Base-by-base conservation (phyloP, 2,797 vertebrate genomes). In the Philypnodon macrostomus region DNA sequence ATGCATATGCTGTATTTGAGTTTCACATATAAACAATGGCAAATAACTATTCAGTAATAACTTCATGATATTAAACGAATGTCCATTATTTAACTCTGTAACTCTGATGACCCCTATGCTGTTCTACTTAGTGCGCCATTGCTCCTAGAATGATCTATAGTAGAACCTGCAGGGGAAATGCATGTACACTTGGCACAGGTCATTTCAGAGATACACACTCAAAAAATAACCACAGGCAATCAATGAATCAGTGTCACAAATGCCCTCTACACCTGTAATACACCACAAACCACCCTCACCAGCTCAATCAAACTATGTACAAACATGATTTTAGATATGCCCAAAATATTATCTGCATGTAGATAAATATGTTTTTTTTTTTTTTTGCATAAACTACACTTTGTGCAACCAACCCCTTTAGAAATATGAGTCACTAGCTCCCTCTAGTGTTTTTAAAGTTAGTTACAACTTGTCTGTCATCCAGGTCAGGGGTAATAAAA, bases 171-270 rank as follows among this genome's bases (percentile, higher is more conserved):
- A 39, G n/a, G 15, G 40, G n/a, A 37, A 21, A 11, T 29, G 19
- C 27, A 31, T 45, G 12, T n/a, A 35, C 42, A 27, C 14, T 36
- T 23, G 29, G 36, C 5, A 11, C 34, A 41, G 18, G 30, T 48
- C 17, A n/a, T 17, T 31, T 35, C 26, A 13, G 33, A 53, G 34
- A 51, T 49, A 62, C 57, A 42, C 21, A 1, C 9, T 19, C 57
- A 55, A 15, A 53, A 40, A 74, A 74, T 74, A 69, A 58, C 55
- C 64, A 46, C 47, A 5, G 38, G 26, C 34, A 52, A 70, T 77
- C 67, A 34, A 73, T 64, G 40, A 31, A 67, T 39, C 46, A 40
- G 48, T 5, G 30, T 58, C n/a, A n/a, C n/a, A n/a, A n/a, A n/a
- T n/a, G n/a, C n/a, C 33, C 50, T 41, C 23, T 35, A 6, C 13